These are phyloP conservation scores for Perca fluviatilis DNA, from an alignment of 2,113 vertebrate species.

Conservation along the genomic window DNA sequence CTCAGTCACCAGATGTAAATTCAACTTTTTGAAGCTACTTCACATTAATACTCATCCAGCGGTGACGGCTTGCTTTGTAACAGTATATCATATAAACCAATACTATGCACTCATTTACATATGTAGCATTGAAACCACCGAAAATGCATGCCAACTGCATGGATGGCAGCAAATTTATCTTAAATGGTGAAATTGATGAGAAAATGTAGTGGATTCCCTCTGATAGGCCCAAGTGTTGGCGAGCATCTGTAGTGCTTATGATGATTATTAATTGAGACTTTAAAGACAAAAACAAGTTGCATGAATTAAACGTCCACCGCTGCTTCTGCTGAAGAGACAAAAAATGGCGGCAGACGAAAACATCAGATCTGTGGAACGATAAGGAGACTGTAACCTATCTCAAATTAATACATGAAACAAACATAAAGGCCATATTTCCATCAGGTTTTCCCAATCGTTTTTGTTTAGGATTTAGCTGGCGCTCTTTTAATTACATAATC, in stretches of 20 bases:
- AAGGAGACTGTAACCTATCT: too few relatives aligned
- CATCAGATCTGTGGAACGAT: background rate
- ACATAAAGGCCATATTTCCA: background rate
- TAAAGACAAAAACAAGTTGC: too few relatives aligned
- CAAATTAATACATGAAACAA: too few relatives aligned
- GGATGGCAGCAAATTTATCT: too few relatives aligned
- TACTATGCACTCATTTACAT: background rate
- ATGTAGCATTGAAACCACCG: background rate
- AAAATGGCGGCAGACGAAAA: background rate
- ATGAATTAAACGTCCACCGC: background rate
- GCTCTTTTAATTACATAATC: conserved; percentile 17
- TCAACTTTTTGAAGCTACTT: background rate
- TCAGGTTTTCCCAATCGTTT: background rate
- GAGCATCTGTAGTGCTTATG: background rate
- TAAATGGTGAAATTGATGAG: background rate
- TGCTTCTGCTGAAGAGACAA: background rate
- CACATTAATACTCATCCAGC: background rate
- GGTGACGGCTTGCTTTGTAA: background rate
- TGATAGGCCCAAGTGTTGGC: background rate
- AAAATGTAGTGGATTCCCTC: background rate
- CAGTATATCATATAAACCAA: background rate
- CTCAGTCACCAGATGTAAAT: background rate
- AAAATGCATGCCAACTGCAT: background rate
- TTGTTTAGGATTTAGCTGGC: background rate
- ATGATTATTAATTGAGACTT: background rate